phyloP scores from a whole-genome alignment of 2,888 invertebrate genomes.

The Melieria omissa region DNA sequence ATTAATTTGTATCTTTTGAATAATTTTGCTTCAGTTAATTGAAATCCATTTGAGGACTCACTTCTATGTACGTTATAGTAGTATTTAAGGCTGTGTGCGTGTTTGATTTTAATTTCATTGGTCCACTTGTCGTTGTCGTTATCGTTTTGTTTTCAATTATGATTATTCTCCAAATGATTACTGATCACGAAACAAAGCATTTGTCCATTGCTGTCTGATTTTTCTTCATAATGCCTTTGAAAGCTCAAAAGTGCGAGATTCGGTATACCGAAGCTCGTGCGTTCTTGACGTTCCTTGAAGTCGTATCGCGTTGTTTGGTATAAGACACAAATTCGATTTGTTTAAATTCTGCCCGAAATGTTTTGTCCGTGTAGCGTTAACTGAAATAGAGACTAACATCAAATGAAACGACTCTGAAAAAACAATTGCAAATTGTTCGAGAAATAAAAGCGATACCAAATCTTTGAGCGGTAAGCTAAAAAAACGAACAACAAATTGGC shows the following conservation, averaged over 20 bases:
- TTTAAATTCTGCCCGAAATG: no score
- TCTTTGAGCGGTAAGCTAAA: conserved; percentile 27
- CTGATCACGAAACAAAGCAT: background rate
- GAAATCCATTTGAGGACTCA: background rate
- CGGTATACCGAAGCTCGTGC: no score
- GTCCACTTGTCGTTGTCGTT: no score
- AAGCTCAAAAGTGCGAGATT: background rate
- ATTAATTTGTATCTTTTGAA: background rate
- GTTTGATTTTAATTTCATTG: conserved; percentile 3
- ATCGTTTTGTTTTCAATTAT: no score
- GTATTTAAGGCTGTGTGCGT: conserved; percentile 26
- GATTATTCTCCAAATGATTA: no score
- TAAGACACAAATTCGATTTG: no score
- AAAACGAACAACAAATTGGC: conserved; percentile 62
- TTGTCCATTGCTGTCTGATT: background rate
- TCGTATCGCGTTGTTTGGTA: no score
- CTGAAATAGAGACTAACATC: no score
- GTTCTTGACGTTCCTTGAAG: no score
- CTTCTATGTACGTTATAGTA: background rate
- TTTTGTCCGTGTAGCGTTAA: no score
- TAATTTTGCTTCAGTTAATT: background rate
- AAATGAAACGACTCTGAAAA: no score
- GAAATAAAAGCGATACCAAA: conserved; percentile 32
- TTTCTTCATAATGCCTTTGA: background rate
- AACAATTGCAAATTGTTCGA: background rate